Conservation (phyloP, 1,140 invertebrate species). For the Halesus radiatus region DNA sequence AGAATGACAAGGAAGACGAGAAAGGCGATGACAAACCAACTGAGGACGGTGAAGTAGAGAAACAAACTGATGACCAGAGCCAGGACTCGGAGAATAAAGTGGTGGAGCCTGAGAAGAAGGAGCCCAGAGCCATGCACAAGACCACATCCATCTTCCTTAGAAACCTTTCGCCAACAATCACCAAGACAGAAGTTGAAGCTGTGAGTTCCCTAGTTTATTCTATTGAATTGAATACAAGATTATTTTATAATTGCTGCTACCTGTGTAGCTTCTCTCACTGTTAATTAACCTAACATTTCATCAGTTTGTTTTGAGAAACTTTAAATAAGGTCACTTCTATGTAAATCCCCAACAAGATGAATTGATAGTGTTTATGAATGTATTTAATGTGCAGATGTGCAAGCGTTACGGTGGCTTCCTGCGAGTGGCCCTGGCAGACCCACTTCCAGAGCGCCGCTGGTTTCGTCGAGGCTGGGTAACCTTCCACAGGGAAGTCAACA, state of each 20-base stretch:
- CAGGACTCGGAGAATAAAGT: conserved; percentile 62
- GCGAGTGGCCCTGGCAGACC: conserved; percentile 97
- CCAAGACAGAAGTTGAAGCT: conserved; percentile 96
- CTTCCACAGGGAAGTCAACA: conserved; percentile 96
- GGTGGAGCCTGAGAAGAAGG: conserved; percentile 72
- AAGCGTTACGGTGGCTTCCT: conserved; percentile 95
- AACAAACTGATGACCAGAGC: conserved; percentile 58
- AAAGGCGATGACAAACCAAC: conserved; percentile 62
- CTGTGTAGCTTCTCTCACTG: too few relatives aligned
- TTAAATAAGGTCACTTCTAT: too few relatives aligned
- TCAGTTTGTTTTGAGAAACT: too few relatives aligned
- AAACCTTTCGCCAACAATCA: conserved; percentile 95
- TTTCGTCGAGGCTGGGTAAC: conserved; percentile 98
- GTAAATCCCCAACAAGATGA: too few relatives aligned
- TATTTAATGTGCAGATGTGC: conserved; percentile 79
- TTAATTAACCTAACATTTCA: too few relatives aligned
- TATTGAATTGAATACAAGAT: too few relatives aligned
- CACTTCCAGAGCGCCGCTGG: conserved; percentile 94
- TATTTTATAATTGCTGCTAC: too few relatives aligned
- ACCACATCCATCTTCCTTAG: conserved; percentile 97
- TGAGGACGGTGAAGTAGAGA: conserved; percentile 59
- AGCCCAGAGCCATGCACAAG: conserved; percentile 85
- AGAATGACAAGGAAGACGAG: conserved; percentile 58
- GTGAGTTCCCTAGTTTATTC: conserved; percentile 69
- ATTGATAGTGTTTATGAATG: too few relatives aligned